A percentile compares a stretch with the other conserved stretches of the same genome.
Conservation (phyloP, 1,140 invertebrate genomes). For the Branchinecta lynchi region DNA sequence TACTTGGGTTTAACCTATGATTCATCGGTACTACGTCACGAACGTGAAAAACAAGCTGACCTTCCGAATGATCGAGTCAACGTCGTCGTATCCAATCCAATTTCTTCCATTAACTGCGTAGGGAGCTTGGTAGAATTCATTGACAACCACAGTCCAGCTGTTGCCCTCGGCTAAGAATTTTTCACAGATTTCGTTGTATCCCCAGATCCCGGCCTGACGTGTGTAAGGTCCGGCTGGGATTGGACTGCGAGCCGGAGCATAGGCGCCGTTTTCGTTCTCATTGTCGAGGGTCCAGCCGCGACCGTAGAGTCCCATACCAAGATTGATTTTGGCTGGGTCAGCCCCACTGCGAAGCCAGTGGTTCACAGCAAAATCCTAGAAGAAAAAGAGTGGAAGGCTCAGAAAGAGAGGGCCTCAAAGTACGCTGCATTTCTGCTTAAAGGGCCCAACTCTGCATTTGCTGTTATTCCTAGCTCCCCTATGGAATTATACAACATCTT, state of each 20-base stretch:
- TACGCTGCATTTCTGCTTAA: too few relatives aligned
- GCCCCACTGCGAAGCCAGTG: conserved; percentile 39
- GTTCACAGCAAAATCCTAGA: conserved; percentile 27
- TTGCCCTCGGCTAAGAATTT: conserved; percentile 16
- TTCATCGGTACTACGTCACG: background rate
- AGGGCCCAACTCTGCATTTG: too few relatives aligned
- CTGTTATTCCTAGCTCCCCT: too few relatives aligned
- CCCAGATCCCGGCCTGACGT: conserved; percentile 45
- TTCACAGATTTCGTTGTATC: conserved; percentile 51
- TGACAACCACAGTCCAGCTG: conserved; percentile 31
- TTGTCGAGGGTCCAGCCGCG: conserved; percentile 42
- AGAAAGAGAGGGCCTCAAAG: background rate
- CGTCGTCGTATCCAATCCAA: conserved; percentile 61
- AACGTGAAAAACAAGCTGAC: background rate
- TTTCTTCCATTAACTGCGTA: conserved; percentile 45
- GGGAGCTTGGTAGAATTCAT: conserved; percentile 40
- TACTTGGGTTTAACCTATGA: too few relatives aligned
- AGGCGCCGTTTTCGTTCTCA: conserved; percentile 32
- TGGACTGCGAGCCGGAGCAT: conserved; percentile 37
- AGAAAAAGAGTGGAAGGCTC: background rate
- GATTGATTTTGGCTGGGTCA: conserved; percentile 40
- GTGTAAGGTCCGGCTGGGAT: conserved; percentile 53
- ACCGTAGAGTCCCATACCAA: conserved; percentile 51
- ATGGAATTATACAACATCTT: too few relatives aligned
- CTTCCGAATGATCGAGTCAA: conserved; percentile 19